These are phyloP conservation scores for Ips nitidus DNA, from an alignment of 1,140 invertebrate species.

Conservation along the genomic window DNA sequence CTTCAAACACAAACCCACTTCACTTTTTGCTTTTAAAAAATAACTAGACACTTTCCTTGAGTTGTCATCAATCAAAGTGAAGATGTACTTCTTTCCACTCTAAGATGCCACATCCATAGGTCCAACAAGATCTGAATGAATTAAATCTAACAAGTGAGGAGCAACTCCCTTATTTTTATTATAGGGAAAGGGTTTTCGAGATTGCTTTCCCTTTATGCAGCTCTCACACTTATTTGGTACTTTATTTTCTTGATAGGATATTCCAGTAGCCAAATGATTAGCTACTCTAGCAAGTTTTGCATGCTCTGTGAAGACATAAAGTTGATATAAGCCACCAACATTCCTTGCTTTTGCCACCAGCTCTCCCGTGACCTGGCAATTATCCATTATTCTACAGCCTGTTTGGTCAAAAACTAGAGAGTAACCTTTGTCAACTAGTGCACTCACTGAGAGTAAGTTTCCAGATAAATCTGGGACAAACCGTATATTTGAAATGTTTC, in stretches of 20 bases:
- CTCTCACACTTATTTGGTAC: constrained; percentile 22
- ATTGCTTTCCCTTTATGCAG: constrained; percentile 38
- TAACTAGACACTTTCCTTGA: constrained; percentile 45
- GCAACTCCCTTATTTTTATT: constrained; percentile 27
- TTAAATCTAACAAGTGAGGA: constrained; percentile 29
- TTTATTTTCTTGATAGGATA: constrained; percentile 15
- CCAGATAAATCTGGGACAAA: constrained; percentile 36
- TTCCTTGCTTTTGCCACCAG: constrained; percentile 34
- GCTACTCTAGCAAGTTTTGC: constrained; percentile 25
- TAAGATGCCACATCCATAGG: constrained; percentile 35
- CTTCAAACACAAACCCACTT: constrained; percentile 42
- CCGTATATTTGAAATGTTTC: constrained; percentile 22
- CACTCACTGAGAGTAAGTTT: constrained; percentile 36
- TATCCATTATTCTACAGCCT: constrained; percentile 27
- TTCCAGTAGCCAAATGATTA: constrained; percentile 28
- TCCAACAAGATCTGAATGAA: constrained; percentile 35
- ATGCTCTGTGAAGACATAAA: constrained; percentile 5
- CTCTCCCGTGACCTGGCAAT: constrained; percentile 27
- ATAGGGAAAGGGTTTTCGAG: constrained; percentile 29
- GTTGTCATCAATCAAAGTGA: constrained; percentile 52
- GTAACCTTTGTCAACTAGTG: constrained; percentile 30
- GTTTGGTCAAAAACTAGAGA: constrained; percentile 29
- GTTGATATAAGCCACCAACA: constrained; percentile 24
- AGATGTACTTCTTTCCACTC: constrained; percentile 46
- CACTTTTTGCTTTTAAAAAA: constrained; percentile 47